Evolutionary conservation across 2,888 invertebrate genomes (phyloP), one percentile per base, ranked within the genome.

Genomic region (Nomada fucata): DNA sequence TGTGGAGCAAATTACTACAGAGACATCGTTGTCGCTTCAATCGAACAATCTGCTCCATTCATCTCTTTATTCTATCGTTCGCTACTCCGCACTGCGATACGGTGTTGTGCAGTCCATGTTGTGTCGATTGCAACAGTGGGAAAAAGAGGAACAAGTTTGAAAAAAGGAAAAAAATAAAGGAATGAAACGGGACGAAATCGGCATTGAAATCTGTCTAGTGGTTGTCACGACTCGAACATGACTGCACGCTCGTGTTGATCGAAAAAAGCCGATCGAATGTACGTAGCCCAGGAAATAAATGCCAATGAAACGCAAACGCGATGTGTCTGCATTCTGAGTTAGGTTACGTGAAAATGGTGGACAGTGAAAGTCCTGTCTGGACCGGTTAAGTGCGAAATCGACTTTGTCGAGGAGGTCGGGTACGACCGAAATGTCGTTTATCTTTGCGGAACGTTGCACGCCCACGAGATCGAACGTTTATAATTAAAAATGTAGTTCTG

Each of bases 311-410:
- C 59, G 44, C 64, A 36, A 70, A 76, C 47, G 42, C 70, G 77
- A 70, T 76, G 65, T 77, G 53, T 20, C 67, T 59, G 64, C 47
- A 11, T 13, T 13, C 15, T 47, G 15, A 11, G 23, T 60, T 55
- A 52, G 50, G 67, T 82, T 72, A 60, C 68, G 59, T 59, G 65
- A 81, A 77, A 81, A 65, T 69, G 73, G 59, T 71, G 69, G 73
- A 83, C 74, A 78, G 83, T 82, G 74, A 83, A 83, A 83, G 82
- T 83, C 59, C 29, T 55, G 61, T 64, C 70, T 50, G 83, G 71
- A 83, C 78, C 78, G 82, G 82, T 82, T 82, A 75, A 73, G 59
- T 70, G 68, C 67, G 68, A 79, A 36, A 67, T 63, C 67, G 61
- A 13, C 60, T 55, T 47, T 55, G 59, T 53, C 47, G 47, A 60